Evolutionary conservation across 2,797 vertebrate species (phyloP), one percentile per base, ranked within the genome.

Genomic region (Gymnodraco acuticeps): DNA sequence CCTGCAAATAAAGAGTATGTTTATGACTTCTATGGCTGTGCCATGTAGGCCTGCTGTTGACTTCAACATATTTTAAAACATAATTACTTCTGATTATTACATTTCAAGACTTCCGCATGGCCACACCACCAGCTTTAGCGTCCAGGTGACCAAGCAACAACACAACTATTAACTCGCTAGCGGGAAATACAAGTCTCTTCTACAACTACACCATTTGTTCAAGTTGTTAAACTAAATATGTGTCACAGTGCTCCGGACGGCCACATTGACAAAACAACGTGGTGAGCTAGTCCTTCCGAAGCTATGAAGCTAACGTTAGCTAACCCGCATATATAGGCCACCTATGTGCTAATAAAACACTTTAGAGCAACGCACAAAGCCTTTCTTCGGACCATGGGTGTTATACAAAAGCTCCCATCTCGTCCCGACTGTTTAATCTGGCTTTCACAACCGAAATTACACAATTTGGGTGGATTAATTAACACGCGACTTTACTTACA

Each of bases 401-500:
- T 15, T 16, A 5, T 0, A 10, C 51, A 11, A 47, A 3, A 3
- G 3, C 3, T 2, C 4, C 1, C 0, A 0, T 10, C 10, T 1
- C 33, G 9, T 1, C 0, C 1, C 1, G 0, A 4, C 7, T 1
- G 0, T 5, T 56, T 69, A 50, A 4, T 10, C 6, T 0, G 10
- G 0, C 4, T 31, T 67, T 70, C 3, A 53, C n/a, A 0, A 0
- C 0, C 1, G 0, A 0, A 7, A 50, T 7, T 1, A 1, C 0
- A 1, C 14, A 3, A 1, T 61, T 54, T 50, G 1, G 0, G 0
- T 0, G 9, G 0, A 27, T 60, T 75, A 76, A 38, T 62, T 6
- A 42, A 48, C 66, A 84, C 72, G 89, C 86, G 85, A 78, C 33
- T 70, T 41, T 73, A 96, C 96, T 97, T 82, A 97, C 97, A 92